These are phyloP conservation scores for Porites lobata DNA, from an alignment of 92 coral and sea anemone genomes.

Conservation along the genomic window DNA sequence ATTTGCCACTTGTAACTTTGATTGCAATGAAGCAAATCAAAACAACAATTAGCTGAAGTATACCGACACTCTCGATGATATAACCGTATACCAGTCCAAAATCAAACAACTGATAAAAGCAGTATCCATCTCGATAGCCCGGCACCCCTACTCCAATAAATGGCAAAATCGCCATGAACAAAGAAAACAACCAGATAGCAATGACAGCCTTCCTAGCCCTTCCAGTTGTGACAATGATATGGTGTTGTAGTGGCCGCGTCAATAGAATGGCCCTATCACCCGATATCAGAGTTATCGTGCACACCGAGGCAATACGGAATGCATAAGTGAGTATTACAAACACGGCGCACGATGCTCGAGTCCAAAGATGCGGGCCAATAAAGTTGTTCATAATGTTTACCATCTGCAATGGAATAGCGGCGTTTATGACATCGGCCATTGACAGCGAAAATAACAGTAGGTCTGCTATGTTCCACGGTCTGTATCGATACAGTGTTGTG, in stretches of 20 bases:
- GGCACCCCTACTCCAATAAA: slow-evolving; percentile 74
- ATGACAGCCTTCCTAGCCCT: slow-evolving; percentile 71
- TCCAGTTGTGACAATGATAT: slow-evolving; percentile 78
- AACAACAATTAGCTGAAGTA: slow-evolving; percentile 81
- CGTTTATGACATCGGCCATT: slow-evolving; percentile 86
- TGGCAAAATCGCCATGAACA: slow-evolving; percentile 73
- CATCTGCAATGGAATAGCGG: slow-evolving; percentile 80
- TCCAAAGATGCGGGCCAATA: slow-evolving; percentile 84
- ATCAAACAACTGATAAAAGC: slow-evolving; percentile 83
- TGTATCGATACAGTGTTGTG: slow-evolving; percentile 78
- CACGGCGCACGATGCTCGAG: slow-evolving; percentile 71
- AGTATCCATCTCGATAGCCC: slow-evolving; percentile 66
- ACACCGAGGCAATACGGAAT: slow-evolving; percentile 92
- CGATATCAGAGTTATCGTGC: slow-evolving; percentile 93
- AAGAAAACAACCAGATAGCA: slow-evolving; percentile 76
- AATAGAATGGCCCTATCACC: slow-evolving; percentile 83
- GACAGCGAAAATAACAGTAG: slow-evolving; percentile 87
- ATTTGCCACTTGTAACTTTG: slow-evolving; percentile 79
- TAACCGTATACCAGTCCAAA: slow-evolving; percentile 84
- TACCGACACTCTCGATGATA: slow-evolving; percentile 79
- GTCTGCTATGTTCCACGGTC: slow-evolving; percentile 90
- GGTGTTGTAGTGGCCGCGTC: slow-evolving; percentile 84
- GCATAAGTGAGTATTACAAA: slow-evolving; percentile 86
- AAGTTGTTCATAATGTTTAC: slow-evolving; percentile 83
- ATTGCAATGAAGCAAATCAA: slow-evolving; percentile 84